Base-by-base conservation (phyloP, 1,140 invertebrate species). In the Ericerus pela region DNA sequence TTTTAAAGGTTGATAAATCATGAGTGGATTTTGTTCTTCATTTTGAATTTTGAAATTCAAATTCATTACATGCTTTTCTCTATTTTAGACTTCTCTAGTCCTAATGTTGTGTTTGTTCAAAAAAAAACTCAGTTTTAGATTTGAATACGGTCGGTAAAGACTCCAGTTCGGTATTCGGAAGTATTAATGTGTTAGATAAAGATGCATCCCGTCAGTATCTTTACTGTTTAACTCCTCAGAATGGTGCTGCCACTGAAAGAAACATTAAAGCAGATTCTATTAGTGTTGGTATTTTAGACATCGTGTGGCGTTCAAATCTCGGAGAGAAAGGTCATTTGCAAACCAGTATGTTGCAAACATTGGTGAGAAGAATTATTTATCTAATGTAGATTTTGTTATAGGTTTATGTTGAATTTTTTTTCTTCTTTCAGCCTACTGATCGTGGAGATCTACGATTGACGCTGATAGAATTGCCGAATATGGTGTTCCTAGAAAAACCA, bases 271-370 rank as follows among this genome's bases (percentile, higher is more conserved):
- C 81, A 62, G 82, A 82, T 60, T 80, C 87, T 1, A 93, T 84
- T 33, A 90, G 87, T 69, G 92, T 96, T 64, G 94, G 93, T 1
- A 97, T 96, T 72, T 71, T 97, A 22, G 94, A 98, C 72, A 97
- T 99, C 66, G 84, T 94, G 3, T 99, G 95, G 95, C 79, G 91
- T 65, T 91, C 88, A 37, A 89, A 91, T 72, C 79, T 96, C 58
- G 95, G 94, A 10, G 94, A 98, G 72, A 81, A 85, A 65, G 95
- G 94, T 28, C 76, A 92, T 60, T 73, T 98, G 52, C 94, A 97
- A 74, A 97, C 94, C n/a, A 93, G 91, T 72, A 90, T 92, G 66
- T 69, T 98, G 27, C 85, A 93, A 68, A 77, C 91, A 74, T 82
- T 89, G 76, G 85, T 88, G 69, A 65, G 67, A 56, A 22, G 4